These are phyloP conservation scores for Bombus turneri DNA, from an alignment of 1,140 invertebrate species.

Conservation along the genomic window DNA sequence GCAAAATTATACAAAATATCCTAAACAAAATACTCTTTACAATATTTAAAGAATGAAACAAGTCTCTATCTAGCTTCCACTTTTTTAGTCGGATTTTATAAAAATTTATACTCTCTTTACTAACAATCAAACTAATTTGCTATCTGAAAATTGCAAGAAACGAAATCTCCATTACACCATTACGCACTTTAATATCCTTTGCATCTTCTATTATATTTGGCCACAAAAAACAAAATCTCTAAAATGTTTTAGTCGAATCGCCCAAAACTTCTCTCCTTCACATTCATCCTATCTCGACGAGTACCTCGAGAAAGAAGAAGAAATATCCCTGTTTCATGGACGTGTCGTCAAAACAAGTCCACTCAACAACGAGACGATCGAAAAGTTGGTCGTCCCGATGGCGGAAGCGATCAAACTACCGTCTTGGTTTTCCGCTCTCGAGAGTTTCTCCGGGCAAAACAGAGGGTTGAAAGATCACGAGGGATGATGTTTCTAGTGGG, in stretches of 20 bases:
- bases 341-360: conserved; percentile 7
- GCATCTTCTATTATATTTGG: neutral
- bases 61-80: too few relatives aligned
- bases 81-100: too few relatives aligned
- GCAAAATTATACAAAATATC: neutral
- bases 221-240: neutral
- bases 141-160: too few relatives aligned
- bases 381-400: conserved; percentile 64
- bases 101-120: too few relatives aligned
- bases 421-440: conserved; percentile 72
- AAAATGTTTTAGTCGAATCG: neutral
- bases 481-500: conserved; percentile 57
- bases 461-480: conserved; percentile 60
- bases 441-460: conserved; percentile 28
- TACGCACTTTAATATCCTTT: too few relatives aligned
- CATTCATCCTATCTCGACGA: neutral
- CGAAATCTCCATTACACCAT: neutral
- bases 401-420: conserved; percentile 77
- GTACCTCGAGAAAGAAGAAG: neutral
- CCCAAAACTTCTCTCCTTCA: neutral
- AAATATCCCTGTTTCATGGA: neutral
- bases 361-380: conserved; percentile 18
- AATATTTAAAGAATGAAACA: neutral
- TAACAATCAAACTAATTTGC: too few relatives aligned
- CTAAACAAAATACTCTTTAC: neutral